Percentiles rank a stretch among this genome's conserved stretches.
Conservation (phyloP, 2,888 invertebrate genomes). For the Ashinkailepas kermadecensis region DNA sequence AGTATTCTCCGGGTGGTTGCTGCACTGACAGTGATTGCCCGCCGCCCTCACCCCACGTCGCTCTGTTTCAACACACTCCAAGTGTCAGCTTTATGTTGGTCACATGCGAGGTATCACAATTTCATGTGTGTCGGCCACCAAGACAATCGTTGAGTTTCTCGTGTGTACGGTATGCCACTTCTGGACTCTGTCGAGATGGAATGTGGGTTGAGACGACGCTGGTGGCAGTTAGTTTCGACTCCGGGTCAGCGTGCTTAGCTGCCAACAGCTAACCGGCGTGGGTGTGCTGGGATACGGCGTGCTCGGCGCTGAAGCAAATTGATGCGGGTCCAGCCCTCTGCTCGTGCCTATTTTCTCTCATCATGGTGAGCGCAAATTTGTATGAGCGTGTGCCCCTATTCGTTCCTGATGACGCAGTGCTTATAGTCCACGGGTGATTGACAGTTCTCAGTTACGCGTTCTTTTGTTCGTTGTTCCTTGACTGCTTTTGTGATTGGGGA, state of each 20-base stretch:
- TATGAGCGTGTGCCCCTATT: not conserved
- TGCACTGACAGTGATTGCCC: not conserved
- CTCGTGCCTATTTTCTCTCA: not conserved
- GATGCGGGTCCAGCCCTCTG: no score
- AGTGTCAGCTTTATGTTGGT: no score
- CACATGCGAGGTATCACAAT: no score
- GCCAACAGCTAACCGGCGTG: not conserved
- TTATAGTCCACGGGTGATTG: no score
- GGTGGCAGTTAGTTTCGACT: not conserved
- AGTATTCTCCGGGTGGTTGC: not conserved
- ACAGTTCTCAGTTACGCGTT: not conserved
- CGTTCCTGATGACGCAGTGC: not conserved
- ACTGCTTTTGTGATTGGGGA: not conserved
- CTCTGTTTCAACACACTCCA: no score
- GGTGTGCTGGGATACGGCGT: no score
- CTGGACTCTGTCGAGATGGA: no score
- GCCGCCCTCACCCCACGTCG: no score
- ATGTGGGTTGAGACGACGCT: no score
- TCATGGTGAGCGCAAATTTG: constrained; percentile 7
- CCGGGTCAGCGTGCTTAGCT: not conserved
- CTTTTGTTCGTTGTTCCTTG: not conserved
- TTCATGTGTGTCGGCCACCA: no score
- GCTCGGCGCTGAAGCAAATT: not conserved
- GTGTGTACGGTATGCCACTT: no score
- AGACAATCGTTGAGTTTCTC: no score